Percentiles rank a stretch among this genome's conserved stretches.
These are phyloP conservation scores for Pelochelys cantorii DNA, from an alignment of 2,797 vertebrate species.

Conservation along the genomic window DNA sequence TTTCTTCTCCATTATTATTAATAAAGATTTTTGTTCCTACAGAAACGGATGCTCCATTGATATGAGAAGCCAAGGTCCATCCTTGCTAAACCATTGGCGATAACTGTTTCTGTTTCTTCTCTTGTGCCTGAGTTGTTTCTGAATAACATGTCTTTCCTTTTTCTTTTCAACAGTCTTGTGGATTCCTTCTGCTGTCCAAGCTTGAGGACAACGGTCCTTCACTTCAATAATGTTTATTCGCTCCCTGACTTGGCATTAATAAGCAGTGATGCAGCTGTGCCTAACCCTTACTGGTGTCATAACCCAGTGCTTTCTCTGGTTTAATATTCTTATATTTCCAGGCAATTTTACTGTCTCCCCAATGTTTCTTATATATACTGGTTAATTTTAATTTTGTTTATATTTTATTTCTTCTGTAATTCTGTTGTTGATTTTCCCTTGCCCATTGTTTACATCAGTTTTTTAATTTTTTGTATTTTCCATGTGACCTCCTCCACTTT, in stretches of 20 bases:
- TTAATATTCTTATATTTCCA: slow-evolving; percentile 76
- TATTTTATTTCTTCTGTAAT: slow-evolving; percentile 86
- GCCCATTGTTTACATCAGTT: slow-evolving; percentile 93
- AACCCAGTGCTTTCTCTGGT: slow-evolving; percentile 70
- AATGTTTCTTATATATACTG: slow-evolving; percentile 75
- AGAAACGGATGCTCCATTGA: not conserved
- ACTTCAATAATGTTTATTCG: slow-evolving; percentile 34
- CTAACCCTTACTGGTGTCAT: slow-evolving; percentile 72
- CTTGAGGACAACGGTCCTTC: slow-evolving; percentile 36
- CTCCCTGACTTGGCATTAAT: slow-evolving; percentile 64
- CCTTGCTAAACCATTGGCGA: not conserved
- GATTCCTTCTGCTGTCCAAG: slow-evolving; percentile 56
- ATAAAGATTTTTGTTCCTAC: not conserved
- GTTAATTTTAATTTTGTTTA: slow-evolving; percentile 82
- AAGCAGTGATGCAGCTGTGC: slow-evolving; percentile 61
- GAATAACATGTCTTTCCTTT: slow-evolving; percentile 58
- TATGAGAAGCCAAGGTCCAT: not conserved
- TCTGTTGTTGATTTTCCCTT: slow-evolving; percentile 86
- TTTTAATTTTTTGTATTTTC: slow-evolving; percentile 95
- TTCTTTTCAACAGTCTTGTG: slow-evolving; percentile 64
- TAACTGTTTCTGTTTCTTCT: not conserved
- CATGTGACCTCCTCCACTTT: slow-evolving; percentile 93
- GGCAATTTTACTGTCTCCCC: slow-evolving; percentile 75
- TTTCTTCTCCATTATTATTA: not conserved
- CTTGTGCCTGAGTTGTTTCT: slow-evolving; percentile 1